phyloP scores from a whole-genome alignment of 2,113 vertebrate species.

The Nesoenas mayeri region DNA sequence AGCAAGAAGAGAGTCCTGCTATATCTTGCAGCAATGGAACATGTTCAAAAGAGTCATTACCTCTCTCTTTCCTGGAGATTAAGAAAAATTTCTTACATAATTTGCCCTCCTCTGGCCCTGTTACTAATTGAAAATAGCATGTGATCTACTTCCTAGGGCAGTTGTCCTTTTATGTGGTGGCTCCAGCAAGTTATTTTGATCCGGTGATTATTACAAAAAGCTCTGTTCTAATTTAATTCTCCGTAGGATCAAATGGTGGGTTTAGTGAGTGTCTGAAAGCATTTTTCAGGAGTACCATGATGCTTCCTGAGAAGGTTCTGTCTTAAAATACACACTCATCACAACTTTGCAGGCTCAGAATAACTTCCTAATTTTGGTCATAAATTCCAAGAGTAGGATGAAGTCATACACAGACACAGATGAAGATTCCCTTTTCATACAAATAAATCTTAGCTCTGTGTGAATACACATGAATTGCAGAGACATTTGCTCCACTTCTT shows the following conservation, averaged over 20 bases:
- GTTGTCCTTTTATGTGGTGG: neutral
- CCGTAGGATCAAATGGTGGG: neutral
- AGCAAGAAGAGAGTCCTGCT: neutral
- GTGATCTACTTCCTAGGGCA: constrained; percentile 2
- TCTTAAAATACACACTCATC: constrained; percentile 9
- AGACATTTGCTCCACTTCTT: neutral
- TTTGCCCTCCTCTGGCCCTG: neutral
- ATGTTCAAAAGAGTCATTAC: neutral
- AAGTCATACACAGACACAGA: neutral
- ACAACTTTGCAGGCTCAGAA: neutral
- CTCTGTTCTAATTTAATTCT: constrained; percentile 40
- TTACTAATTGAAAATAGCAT: constrained; percentile 1
- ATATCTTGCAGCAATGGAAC: neutral
- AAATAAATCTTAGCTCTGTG: neutral
- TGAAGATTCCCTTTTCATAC: neutral
- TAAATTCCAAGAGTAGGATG: neutral
- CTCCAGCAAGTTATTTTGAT: constrained; percentile 45
- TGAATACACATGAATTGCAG: neutral
- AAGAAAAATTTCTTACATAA: constrained; percentile 9
- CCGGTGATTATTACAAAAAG: constrained; percentile 13
- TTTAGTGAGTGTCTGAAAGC: neutral
- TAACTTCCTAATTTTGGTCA: constrained; percentile 42
- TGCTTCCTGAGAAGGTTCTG: neutral
- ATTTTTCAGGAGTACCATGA: neutral
- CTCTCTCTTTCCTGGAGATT: neutral